A percentile compares a stretch with the other conserved stretches of the same genome.
phyloP scores from a whole-genome alignment of 2,888 invertebrate species.

The Troglohyphantes excavatus region DNA sequence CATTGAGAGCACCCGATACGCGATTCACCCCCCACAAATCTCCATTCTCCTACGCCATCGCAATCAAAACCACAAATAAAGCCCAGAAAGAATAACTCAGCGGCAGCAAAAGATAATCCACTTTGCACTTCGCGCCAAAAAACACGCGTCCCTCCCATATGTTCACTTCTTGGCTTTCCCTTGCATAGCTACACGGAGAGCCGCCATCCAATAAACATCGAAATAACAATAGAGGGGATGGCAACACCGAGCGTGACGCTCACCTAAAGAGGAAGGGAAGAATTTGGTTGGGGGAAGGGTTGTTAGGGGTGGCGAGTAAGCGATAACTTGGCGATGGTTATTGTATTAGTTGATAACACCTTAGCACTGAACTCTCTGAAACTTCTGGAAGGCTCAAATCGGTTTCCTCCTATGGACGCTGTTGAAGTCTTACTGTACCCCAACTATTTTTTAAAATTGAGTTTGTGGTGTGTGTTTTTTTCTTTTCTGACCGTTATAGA shows the following conservation, averaged over 20 bases:
- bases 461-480: too few relatives aligned
- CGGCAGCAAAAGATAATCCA: conserved; percentile 11
- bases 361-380: too few relatives aligned
- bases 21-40: background rate
- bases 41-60: background rate
- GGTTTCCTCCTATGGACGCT: too few relatives aligned
- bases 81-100: background rate
- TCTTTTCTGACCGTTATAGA: too few relatives aligned
- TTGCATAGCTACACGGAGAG: background rate
- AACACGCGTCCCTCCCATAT: background rate
- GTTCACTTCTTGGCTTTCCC: background rate
- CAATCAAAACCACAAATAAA: background rate
- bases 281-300: background rate
- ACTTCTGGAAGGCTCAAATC: too few relatives aligned
- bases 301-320: background rate
- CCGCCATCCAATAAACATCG: conserved; percentile 5
- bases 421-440: too few relatives aligned
- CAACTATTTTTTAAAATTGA: too few relatives aligned
- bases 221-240: background rate
- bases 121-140: conserved; percentile 25
- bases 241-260: conserved; percentile 1
- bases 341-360: too few relatives aligned
- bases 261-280: background rate
- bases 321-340: too few relatives aligned
- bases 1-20: background rate